A percentile compares a stretch with the other conserved stretches of the same genome.
Conservation (phyloP, 2,888 invertebrate species). For the Globia sparganii region DNA sequence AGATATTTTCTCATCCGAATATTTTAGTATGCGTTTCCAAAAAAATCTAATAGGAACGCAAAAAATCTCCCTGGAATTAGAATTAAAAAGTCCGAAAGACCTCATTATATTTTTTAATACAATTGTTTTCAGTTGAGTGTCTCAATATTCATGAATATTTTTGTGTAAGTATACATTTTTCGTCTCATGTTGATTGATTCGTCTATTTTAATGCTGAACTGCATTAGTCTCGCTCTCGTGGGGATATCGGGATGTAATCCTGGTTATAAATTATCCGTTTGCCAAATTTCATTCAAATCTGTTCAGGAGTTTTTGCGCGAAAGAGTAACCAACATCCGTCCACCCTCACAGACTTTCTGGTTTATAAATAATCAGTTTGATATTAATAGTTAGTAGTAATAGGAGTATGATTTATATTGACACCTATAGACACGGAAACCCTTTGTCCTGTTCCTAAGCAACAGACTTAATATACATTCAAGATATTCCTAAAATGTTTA, state of each 20-base stretch:
- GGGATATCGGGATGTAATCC: no score
- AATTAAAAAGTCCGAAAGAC: not conserved
- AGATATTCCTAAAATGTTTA: slow-evolving; percentile 39
- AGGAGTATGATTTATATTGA: no score
- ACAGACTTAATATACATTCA: slow-evolving; percentile 36
- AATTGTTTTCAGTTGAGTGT: not conserved
- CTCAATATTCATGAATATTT: slow-evolving; percentile 14
- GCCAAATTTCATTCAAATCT: no score
- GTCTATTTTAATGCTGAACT: no score
- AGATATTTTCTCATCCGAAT: slow-evolving; percentile 4
- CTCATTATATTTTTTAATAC: slow-evolving; percentile 2
- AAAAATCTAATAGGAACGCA: slow-evolving; percentile 20
- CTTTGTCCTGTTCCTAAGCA: slow-evolving; percentile 8
- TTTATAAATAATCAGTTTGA: no score
- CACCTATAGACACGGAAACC: slow-evolving; percentile 23
- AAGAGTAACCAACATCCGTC: no score
- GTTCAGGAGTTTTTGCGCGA: no score
- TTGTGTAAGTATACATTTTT: not conserved
- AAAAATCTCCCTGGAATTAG: not conserved
- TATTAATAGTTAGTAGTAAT: no score
- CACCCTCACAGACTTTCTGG: no score
- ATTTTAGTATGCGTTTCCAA: not conserved
- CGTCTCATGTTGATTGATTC: not conserved
- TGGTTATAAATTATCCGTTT: no score
- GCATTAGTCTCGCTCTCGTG: no score